These are phyloP conservation scores for Calidris pugnax DNA, from an alignment of 2,113 vertebrate genomes.

Conservation along the genomic window DNA sequence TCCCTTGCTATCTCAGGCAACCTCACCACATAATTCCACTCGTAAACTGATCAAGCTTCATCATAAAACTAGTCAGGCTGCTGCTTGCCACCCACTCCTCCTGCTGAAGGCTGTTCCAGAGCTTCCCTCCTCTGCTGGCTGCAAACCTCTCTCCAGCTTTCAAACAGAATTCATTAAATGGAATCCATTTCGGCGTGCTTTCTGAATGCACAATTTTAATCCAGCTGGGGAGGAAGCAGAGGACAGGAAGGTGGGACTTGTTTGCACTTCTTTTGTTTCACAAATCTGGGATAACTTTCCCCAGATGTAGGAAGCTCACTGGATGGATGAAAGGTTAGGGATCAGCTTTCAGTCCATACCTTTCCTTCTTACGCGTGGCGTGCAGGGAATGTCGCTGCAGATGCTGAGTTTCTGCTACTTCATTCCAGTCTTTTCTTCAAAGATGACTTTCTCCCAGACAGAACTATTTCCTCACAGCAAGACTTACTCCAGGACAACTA, in stretches of 20 bases:
- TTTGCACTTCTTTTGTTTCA: not conserved
- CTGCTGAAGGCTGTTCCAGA: slow-evolving; percentile 50
- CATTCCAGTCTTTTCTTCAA: not conserved
- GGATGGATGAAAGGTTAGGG: not conserved
- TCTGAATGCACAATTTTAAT: slow-evolving; percentile 6
- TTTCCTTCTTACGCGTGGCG: not conserved
- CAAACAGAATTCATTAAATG: slow-evolving; percentile 41
- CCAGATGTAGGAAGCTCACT: not conserved
- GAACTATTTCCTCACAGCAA: not conserved
- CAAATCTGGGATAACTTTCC: not conserved
- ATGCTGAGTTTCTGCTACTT: not conserved
- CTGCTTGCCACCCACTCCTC: slow-evolving; percentile 47
- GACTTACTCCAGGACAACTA: not conserved
- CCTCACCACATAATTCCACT: not conserved
- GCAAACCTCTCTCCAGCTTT: slow-evolving; percentile 38
- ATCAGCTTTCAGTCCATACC: not conserved
- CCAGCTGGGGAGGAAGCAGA: not conserved
- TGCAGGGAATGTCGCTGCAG: not conserved
- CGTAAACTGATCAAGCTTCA: not conserved
- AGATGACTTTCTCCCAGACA: not conserved
- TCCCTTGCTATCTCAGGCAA: not conserved
- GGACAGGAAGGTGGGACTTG: not conserved
- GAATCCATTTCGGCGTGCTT: not conserved
- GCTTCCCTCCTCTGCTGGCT: slow-evolving; percentile 47
- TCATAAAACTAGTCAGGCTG: slow-evolving; percentile 37